Conservation (phyloP, 2,888 invertebrate genomes). For the Agrochola lychnidis region DNA sequence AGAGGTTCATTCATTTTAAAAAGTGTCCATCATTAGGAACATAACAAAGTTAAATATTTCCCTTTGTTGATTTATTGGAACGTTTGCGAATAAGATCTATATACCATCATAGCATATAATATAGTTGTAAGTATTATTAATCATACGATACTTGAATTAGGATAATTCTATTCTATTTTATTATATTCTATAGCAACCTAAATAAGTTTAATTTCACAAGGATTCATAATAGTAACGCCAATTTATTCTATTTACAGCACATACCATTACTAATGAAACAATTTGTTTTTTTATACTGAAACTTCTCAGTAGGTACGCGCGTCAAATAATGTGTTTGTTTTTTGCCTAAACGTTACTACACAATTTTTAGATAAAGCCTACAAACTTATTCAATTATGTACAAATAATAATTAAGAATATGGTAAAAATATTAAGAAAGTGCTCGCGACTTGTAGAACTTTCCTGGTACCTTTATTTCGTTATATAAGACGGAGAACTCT, state of each 20-base stretch:
- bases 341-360: too few relatives aligned
- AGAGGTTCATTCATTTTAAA: too few relatives aligned
- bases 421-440: slow-evolving; percentile 22
- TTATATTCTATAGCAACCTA: background rate
- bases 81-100: background rate
- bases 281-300: background rate
- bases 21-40: background rate
- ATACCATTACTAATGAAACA: background rate
- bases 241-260: background rate
- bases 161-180: too few relatives aligned
- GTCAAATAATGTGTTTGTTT: background rate
- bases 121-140: too few relatives aligned
- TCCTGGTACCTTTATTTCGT: slow-evolving; percentile 33
- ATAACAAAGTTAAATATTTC: background rate
- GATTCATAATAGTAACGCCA: background rate
- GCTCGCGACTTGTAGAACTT: slow-evolving; percentile 17
- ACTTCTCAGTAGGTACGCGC: background rate
- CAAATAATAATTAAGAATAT: background rate
- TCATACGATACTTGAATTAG: too few relatives aligned
- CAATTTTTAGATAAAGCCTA: background rate
- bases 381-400: background rate
- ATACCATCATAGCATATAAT: background rate
- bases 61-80: background rate
- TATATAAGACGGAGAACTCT: slow-evolving; percentile 50
- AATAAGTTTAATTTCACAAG: background rate